Percentiles rank a stretch among this genome's conserved stretches.
phyloP scores from a whole-genome alignment of 1,140 invertebrate species.

The Lepidostoma basale region DNA sequence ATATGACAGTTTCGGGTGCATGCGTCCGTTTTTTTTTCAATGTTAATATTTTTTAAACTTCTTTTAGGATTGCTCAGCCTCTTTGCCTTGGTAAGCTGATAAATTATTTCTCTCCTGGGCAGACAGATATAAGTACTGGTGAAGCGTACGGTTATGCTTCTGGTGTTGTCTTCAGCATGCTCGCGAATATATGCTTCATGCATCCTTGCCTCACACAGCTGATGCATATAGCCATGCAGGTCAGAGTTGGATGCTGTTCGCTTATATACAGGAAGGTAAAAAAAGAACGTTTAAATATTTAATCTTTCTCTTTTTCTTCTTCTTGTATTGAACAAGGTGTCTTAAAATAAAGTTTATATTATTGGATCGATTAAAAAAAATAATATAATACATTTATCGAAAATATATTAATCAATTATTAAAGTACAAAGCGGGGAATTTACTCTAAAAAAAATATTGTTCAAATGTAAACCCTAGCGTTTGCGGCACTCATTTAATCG shows the following conservation, averaged over 20 bases:
- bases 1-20: too few species aligned
- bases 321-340: too few species aligned
- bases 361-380: too few species aligned
- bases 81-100: conserved; percentile 72
- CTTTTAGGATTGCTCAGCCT: conserved; percentile 71
- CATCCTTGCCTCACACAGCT: conserved; percentile 82
- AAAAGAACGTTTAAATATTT: not conserved
- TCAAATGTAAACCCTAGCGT: too few species aligned
- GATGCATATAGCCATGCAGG: conserved; percentile 73
- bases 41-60: conserved; percentile 39
- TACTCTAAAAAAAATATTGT: too few species aligned
- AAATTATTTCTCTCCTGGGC: conserved; percentile 67
- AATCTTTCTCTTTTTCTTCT: not conserved
- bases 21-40: not conserved
- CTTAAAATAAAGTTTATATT: too few species aligned
- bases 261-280: conserved; percentile 82
- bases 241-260: conserved; percentile 78
- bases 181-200: conserved; percentile 68
- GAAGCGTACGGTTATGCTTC: conserved; percentile 72
- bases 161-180: conserved; percentile 70
- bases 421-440: too few species aligned
- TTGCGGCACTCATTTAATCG: too few species aligned
- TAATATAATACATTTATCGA: too few species aligned
- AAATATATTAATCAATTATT: too few species aligned
- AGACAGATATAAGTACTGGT: conserved; percentile 53